Conservation (phyloP, 2,113 vertebrate species). For the Pica pica region DNA sequence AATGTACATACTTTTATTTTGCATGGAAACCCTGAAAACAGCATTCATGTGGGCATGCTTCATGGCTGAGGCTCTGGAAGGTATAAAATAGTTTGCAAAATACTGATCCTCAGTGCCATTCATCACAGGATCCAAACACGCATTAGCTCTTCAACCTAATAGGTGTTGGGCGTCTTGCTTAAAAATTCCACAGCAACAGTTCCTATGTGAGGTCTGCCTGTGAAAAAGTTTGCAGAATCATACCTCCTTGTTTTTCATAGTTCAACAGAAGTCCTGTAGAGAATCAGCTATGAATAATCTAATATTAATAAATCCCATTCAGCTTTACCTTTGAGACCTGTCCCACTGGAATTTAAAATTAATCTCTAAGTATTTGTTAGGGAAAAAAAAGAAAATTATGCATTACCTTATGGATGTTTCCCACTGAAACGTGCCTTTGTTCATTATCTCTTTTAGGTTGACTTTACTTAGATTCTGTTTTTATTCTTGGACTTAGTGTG, state of each 20-base stretch:
- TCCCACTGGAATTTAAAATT: background rate
- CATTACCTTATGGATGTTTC: background rate
- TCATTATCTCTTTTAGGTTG: background rate
- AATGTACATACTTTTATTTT: background rate
- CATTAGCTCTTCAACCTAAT: background rate
- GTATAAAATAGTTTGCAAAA: background rate
- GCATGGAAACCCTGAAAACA: background rate
- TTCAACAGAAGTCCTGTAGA: background rate
- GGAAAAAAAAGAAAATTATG: background rate
- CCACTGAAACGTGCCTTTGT: background rate
- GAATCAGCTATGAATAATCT: background rate
- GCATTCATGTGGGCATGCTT: background rate
- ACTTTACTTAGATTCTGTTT: background rate
- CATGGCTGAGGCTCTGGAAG: background rate
- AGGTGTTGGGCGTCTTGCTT: background rate
- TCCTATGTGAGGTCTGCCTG: background rate
- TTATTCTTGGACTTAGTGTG: background rate
- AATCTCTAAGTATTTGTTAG: background rate
- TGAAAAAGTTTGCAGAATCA: background rate
- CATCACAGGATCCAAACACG: rapidly evolving
- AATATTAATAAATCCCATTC: background rate
- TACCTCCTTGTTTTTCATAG: background rate
- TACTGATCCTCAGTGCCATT: background rate
- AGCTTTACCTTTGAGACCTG: background rate
- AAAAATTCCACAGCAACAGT: background rate